A percentile compares a stretch with the other conserved stretches of the same genome.
These are phyloP conservation scores for Suncus etruscus DNA, from an alignment of 2,113 vertebrate genomes.

Conservation along the genomic window DNA sequence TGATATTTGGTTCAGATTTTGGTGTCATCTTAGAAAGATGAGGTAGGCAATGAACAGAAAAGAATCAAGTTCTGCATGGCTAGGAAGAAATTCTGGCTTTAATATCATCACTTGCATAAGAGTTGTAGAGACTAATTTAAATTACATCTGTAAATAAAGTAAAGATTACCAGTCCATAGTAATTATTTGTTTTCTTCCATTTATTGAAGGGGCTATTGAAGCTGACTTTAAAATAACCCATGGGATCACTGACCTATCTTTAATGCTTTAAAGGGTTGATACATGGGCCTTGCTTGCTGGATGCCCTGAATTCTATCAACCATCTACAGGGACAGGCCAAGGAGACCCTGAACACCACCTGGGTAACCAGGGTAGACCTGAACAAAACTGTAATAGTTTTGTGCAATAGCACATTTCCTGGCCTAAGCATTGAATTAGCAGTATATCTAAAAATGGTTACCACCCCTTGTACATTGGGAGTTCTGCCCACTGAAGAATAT, in stretches of 20 bases:
- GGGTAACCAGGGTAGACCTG: too few species aligned
- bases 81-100: neutral
- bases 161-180: neutral
- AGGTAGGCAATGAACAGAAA: neutral
- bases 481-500: too few species aligned
- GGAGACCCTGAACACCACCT: too few species aligned
- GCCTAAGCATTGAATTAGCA: too few species aligned
- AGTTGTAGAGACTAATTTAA: neutral
- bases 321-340: too few species aligned
- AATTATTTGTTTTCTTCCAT: neutral
- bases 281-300: too few species aligned
- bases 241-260: neutral
- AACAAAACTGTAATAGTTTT: too few species aligned
- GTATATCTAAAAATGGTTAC: too few species aligned
- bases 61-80: neutral
- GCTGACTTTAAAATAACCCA: neutral
- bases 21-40: conserved; percentile 9
- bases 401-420: too few species aligned
- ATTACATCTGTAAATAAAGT: neutral
- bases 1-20: conserved; percentile 3
- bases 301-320: too few species aligned
- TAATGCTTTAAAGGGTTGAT: neutral
- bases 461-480: too few species aligned
- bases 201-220: neutral
- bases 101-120: neutral